Evolutionary conservation across 2,888 invertebrate species (phyloP).

Genomic region (Thecocarcelia acutangulata): DNA sequence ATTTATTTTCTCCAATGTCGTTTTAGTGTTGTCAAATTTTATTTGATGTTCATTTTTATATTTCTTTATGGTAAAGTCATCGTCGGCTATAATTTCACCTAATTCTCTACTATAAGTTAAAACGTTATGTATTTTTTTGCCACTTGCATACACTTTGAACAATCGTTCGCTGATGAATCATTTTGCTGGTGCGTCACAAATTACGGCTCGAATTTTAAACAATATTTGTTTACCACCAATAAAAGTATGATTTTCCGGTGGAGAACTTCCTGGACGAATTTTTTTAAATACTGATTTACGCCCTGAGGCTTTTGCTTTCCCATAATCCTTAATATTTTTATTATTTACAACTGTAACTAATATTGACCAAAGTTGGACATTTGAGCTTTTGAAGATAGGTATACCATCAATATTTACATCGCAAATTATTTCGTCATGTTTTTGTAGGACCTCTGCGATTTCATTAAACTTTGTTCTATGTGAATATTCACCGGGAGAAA

Average conservation of each 20-base stretch:
- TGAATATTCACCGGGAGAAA: constrained; percentile 51
- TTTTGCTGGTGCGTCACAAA: constrained; percentile 32
- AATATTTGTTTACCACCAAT: neutral
- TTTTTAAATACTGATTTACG: constrained; percentile 36
- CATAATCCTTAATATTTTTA: constrained; percentile 29
- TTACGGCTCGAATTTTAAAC: too few species aligned
- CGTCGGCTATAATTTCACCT: constrained; percentile 9
- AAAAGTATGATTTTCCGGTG: neutral
- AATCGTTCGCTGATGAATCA: constrained; percentile 24
- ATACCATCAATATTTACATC: constrained; percentile 64
- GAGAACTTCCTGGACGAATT: constrained; percentile 46
- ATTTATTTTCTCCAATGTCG: constrained; percentile 42
- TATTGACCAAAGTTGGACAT: constrained; percentile 61
- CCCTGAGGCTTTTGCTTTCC: constrained; percentile 42
- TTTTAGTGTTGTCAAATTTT: constrained; percentile 32
- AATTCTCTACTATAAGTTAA: constrained; percentile 20
- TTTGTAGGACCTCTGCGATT: constrained; percentile 21
- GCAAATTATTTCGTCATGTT: constrained; percentile 59
- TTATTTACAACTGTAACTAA: constrained; percentile 58
- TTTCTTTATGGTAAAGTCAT: neutral
- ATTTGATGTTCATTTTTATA: constrained; percentile 24
- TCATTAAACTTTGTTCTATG: constrained; percentile 54
- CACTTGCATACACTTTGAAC: constrained; percentile 32
- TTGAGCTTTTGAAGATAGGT: constrained; percentile 64
- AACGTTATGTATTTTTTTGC: constrained; percentile 18